These are phyloP conservation scores for Caenorhabditis drosophilae DNA, from an alignment of 2,888 invertebrate species.

Conservation along the genomic window DNA sequence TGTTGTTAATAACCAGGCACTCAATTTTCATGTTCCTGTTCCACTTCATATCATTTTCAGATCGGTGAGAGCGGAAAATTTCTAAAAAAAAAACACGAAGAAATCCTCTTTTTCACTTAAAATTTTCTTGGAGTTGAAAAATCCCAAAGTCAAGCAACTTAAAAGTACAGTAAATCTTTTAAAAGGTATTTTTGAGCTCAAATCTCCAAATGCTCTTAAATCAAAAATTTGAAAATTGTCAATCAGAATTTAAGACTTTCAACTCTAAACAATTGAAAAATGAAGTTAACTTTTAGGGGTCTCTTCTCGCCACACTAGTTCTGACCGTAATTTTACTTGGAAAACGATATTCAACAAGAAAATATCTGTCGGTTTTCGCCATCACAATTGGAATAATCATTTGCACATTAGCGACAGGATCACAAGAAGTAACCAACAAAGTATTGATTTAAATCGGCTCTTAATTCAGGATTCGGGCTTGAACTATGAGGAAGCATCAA, in stretches of 20 bases:
- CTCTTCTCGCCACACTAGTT: slow-evolving; percentile 92
- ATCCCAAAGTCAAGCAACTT: too few species aligned
- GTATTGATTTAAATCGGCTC: too few species aligned
- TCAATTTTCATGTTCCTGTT: slow-evolving; percentile 94
- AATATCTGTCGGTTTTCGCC: slow-evolving; percentile 88
- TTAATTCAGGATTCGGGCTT: slow-evolving; percentile 46
- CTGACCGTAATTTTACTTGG: slow-evolving; percentile 89
- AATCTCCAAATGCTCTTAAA: too few species aligned
- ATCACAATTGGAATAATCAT: slow-evolving; percentile 90
- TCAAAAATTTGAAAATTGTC: too few species aligned
- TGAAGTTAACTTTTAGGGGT: slow-evolving; percentile 84
- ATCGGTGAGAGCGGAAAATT: slow-evolving; percentile 78
- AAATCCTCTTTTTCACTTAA: too few species aligned
- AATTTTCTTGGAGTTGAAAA: too few species aligned
- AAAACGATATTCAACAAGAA: slow-evolving; percentile 77
- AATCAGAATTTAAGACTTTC: too few species aligned
- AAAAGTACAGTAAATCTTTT: too few species aligned
- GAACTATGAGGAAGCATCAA: slow-evolving; percentile 59
- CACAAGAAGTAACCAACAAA: slow-evolving; percentile 22
- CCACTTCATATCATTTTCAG: slow-evolving; percentile 98
- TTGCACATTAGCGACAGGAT: slow-evolving; percentile 80
- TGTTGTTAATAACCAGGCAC: slow-evolving; percentile 87
- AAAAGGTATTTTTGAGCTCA: too few species aligned
- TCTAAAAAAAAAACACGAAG: too few species aligned
- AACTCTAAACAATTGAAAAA: too few species aligned